phyloP scores from a whole-genome alignment of 2,888 invertebrate species.

The Drosophila neotestacea region DNA sequence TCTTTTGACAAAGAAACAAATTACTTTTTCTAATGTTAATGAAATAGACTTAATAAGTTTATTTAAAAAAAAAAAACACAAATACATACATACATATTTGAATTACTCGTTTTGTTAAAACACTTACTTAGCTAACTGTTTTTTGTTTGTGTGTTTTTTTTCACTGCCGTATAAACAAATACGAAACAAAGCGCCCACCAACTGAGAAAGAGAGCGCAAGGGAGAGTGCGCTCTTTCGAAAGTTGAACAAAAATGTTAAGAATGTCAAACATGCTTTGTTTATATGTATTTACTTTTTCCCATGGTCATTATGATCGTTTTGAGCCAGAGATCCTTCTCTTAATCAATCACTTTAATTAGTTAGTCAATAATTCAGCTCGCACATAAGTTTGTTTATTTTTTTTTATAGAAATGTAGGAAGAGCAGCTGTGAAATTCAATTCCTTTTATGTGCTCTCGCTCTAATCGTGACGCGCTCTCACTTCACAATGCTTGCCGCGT shows the following conservation, averaged over 20 bases:
- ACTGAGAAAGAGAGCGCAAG: constrained; percentile 5
- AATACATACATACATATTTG: too few relatives aligned
- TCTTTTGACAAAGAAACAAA: too few relatives aligned
- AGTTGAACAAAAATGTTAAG: constrained; percentile 57
- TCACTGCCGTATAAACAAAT: constrained; percentile 66
- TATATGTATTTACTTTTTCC: constrained; percentile 3
- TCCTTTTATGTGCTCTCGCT: constrained; percentile 27
- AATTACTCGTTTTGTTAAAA: too few relatives aligned
- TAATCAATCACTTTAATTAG: constrained; percentile 1
- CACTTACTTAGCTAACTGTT: too few relatives aligned
- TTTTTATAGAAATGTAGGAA: constrained; percentile 11
- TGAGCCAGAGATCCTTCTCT: background rate
- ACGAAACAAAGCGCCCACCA: constrained; percentile 56
- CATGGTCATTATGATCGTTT: constrained; percentile 12
- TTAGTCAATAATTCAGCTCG: background rate
- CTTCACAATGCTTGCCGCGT: constrained; percentile 20
- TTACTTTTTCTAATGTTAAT: too few relatives aligned
- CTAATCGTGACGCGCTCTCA: constrained; percentile 12
- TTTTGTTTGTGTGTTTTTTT: constrained; percentile 39
- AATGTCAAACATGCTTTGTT: constrained; percentile 32
- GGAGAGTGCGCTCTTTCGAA: constrained; percentile 49
- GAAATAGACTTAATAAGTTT: too few relatives aligned
- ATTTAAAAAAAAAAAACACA: too few relatives aligned
- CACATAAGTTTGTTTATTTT: background rate
- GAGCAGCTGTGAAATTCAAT: constrained; percentile 33